Percentiles rank a stretch among this genome's conserved stretches.
phyloP scores from a whole-genome alignment of 2,888 invertebrate species.

The Campoplex capitator region DNA sequence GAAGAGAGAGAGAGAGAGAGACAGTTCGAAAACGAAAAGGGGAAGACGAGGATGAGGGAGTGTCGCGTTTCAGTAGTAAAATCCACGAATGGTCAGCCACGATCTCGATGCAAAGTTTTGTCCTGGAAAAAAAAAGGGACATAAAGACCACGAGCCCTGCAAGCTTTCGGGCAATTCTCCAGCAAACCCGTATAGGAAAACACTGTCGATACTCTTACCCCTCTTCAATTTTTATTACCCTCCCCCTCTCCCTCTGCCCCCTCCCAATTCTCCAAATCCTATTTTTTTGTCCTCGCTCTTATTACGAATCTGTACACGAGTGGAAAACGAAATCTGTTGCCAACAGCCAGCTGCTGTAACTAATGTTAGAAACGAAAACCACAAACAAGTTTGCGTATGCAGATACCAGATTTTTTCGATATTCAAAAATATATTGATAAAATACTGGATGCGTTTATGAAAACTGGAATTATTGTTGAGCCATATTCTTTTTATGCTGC shows the following conservation, averaged over 20 bases:
- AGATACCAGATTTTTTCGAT: not conserved
- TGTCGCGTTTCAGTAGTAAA: constrained; percentile 59
- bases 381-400: constrained; percentile 1
- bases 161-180: constrained; percentile 24
- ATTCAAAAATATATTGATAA: not conserved
- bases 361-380: constrained; percentile 29
- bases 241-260: not conserved
- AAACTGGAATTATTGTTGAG: not conserved
- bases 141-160: constrained; percentile 25
- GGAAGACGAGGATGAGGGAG: constrained; percentile 4
- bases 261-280: not conserved
- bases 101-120: constrained; percentile 54
- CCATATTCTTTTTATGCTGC: not conserved
- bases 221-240: constrained; percentile 5
- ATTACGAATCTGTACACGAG: constrained; percentile 14
- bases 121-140: constrained; percentile 27
- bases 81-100: constrained; percentile 61
- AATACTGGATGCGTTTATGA: not conserved
- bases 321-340: constrained; percentile 11
- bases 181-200: constrained; percentile 57
- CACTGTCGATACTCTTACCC: constrained; percentile 55
- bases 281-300: constrained; percentile 5
- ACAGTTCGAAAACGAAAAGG: not conserved
- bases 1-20: not conserved
- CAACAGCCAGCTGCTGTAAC: constrained; percentile 17